phyloP scores from a whole-genome alignment of 2,888 invertebrate genomes.

The Empis stercorea region DNA sequence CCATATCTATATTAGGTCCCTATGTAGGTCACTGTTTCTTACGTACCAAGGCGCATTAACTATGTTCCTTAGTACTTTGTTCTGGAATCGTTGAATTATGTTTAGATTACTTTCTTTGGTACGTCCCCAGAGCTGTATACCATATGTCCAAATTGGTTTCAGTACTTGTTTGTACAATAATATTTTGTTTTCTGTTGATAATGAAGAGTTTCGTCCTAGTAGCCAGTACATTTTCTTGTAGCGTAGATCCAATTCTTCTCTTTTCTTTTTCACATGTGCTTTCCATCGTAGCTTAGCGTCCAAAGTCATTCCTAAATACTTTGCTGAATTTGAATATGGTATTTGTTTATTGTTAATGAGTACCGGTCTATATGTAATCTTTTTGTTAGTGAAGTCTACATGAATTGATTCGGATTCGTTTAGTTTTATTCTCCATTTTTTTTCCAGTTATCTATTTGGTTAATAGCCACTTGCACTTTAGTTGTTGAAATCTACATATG shows the following conservation, averaged over 20 bases:
- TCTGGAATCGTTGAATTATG: background rate
- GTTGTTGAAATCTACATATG: no score
- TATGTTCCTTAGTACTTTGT: background rate
- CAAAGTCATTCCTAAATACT: background rate
- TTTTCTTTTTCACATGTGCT: background rate
- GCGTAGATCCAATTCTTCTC: background rate
- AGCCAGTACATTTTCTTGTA: no score
- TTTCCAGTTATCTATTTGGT: no score
- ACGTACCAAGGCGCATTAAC: conserved; percentile 1
- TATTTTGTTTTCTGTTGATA: background rate
- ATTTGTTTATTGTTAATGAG: no score
- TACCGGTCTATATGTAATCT: background rate
- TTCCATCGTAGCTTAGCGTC: background rate
- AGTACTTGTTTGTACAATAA: background rate
- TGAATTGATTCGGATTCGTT: no score
- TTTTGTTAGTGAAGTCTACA: background rate
- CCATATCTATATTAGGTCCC: background rate
- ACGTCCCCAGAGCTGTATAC: background rate
- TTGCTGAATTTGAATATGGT: background rate
- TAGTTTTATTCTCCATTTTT: no score
- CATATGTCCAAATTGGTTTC: background rate
- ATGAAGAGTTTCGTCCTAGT: background rate
- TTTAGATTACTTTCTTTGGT: background rate
- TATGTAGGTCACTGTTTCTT: background rate
- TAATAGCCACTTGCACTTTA: no score